Evolutionary conservation across 2,888 invertebrate species (phyloP).

Genomic region (Sphinx pinastri): DNA sequence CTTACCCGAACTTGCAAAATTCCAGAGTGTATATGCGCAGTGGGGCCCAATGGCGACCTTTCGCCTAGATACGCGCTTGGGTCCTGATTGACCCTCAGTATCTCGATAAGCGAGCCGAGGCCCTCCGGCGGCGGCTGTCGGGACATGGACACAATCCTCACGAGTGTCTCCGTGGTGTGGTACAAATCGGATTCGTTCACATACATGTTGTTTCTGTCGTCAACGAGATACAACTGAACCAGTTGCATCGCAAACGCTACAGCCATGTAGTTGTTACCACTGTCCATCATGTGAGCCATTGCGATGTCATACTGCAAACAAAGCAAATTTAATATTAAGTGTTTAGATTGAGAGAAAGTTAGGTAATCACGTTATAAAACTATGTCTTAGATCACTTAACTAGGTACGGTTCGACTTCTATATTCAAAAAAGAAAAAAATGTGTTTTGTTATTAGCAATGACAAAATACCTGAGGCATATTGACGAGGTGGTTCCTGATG

Average conservation of each 20-base stretch:
- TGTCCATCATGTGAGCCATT: slow-evolving; percentile 94
- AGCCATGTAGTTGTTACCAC: slow-evolving; percentile 91
- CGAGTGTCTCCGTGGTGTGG: slow-evolving; percentile 93
- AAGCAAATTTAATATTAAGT: background rate
- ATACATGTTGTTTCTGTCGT: slow-evolving; percentile 89
- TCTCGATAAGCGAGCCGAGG: slow-evolving; percentile 91
- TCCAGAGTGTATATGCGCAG: slow-evolving; percentile 96
- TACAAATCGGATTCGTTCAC: slow-evolving; percentile 93
- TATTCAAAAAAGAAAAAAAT: no score
- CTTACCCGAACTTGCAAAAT: slow-evolving; percentile 92
- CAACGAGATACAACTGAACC: slow-evolving; percentile 93
- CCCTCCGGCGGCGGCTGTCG: slow-evolving; percentile 93
- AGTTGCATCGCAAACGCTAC: slow-evolving; percentile 96
- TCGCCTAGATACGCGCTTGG: slow-evolving; percentile 89
- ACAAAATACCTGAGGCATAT: slow-evolving; percentile 85
- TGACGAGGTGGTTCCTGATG: slow-evolving; percentile 92
- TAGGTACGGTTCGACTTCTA: no score
- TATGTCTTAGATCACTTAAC: no score
- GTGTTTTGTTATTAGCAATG: no score
- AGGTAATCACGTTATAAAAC: no score
- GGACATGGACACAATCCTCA: slow-evolving; percentile 89
- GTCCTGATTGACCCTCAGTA: slow-evolving; percentile 90
- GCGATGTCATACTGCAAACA: slow-evolving; percentile 88
- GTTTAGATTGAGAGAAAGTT: no score
- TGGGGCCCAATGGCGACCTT: slow-evolving; percentile 90